phyloP scores from a whole-genome alignment of 2,113 vertebrate species.

The Lepisosteus oculatus region DNA sequence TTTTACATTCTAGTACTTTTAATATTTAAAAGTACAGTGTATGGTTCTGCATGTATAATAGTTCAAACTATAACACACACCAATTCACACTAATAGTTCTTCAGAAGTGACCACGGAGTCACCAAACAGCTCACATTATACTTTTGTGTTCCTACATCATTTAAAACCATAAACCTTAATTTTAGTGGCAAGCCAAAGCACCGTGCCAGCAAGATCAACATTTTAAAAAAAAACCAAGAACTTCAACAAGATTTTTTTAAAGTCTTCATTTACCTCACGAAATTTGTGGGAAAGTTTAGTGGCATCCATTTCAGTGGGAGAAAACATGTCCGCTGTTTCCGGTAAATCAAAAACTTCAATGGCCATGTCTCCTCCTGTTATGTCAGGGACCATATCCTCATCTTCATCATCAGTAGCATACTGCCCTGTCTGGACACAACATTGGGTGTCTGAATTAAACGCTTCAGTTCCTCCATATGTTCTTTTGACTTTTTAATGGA shows the following conservation, averaged over 20 bases:
- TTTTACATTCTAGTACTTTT: no score
- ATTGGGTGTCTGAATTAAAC: not conserved
- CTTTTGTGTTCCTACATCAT: no score
- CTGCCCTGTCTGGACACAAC: conserved; percentile 84
- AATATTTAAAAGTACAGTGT: no score
- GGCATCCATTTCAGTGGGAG: conserved; percentile 87
- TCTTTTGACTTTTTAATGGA: no score
- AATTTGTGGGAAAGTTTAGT: conserved; percentile 95
- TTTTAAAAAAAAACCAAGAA: no score
- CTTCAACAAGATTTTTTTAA: no score
- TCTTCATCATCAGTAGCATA: conserved; percentile 96
- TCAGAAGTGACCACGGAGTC: no score
- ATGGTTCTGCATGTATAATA: no score
- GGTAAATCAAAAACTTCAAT: conserved; percentile 96
- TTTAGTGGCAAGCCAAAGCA: not conserved
- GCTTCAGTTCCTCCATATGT: no score
- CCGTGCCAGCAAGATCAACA: not conserved
- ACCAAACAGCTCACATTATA: no score
- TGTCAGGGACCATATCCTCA: conserved; percentile 72
- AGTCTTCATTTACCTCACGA: conserved; percentile 77
- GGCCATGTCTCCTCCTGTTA: conserved; percentile 76
- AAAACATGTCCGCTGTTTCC: conserved; percentile 90
- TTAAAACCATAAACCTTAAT: not conserved
- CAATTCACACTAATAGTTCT: no score
- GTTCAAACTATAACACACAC: no score